phyloP scores from a whole-genome alignment of 2,797 vertebrate species.

The Gymnopithys bicolor region DNA sequence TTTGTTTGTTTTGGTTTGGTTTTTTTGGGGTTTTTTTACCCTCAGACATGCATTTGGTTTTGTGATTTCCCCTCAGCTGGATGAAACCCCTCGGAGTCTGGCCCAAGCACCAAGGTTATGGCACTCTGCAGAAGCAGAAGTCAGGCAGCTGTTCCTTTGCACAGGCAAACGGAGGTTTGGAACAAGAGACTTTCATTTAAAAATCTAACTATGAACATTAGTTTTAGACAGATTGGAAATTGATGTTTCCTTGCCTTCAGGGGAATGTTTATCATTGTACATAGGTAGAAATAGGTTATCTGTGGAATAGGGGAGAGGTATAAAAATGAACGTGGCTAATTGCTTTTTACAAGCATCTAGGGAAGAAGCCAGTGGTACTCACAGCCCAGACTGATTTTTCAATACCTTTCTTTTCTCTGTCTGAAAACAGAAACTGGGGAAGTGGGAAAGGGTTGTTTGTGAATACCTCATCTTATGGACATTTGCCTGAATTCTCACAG shows the following conservation, averaged over 20 bases:
- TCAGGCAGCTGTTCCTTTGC: neutral
- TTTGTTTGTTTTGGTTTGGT: neutral
- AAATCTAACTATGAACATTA: neutral
- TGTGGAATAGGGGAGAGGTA: neutral
- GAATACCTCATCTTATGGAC: neutral
- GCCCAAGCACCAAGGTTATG: neutral
- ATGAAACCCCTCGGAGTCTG: neutral
- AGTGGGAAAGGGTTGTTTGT: neutral
- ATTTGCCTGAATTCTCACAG: neutral
- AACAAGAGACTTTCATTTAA: neutral
- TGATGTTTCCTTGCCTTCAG: constrained; percentile 12
- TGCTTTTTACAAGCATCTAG: constrained; percentile 9
- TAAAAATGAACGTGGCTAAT: neutral
- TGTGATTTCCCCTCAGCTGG: neutral
- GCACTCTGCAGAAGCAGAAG: neutral
- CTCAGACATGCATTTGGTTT: neutral
- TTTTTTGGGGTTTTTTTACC: neutral
- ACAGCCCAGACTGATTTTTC: neutral
- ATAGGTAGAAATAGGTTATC: constrained; percentile 11
- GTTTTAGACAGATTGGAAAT: constrained; percentile 2
- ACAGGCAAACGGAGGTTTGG: neutral
- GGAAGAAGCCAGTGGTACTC: neutral
- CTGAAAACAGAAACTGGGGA: neutral
- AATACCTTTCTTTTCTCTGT: neutral
- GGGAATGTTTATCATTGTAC: neutral